Percentiles rank a stretch among this genome's conserved stretches.
These are phyloP conservation scores for Lasiommata megera DNA, from an alignment of 2,888 invertebrate species.

Conservation along the genomic window DNA sequence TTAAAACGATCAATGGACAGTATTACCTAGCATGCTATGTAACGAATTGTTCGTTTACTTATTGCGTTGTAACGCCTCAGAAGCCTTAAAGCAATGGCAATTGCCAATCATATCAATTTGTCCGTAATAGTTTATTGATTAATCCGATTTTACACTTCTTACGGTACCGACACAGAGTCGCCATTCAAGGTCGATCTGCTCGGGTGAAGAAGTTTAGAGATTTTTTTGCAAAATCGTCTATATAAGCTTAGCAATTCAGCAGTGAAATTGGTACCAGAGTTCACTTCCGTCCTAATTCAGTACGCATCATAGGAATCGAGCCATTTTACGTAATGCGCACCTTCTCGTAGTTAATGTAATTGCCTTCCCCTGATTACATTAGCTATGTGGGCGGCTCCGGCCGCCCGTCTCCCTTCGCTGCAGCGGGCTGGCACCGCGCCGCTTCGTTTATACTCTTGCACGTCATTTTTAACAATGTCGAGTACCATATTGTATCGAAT, in stretches of 20 bases:
- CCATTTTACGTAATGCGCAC: constrained; percentile 81
- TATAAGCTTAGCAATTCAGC: constrained; percentile 79
- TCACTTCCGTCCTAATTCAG: constrained; percentile 82
- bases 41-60: constrained; percentile 53
- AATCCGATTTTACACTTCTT: constrained; percentile 78
- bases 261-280: constrained; percentile 80
- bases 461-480: constrained; percentile 42
- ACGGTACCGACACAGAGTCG: constrained; percentile 64
- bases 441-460: constrained; percentile 70
- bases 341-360: constrained; percentile 72
- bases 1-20: constrained; percentile 34
- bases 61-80: constrained; percentile 60
- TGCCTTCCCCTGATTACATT: constrained; percentile 73
- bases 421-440: constrained; percentile 77
- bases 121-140: constrained; percentile 76
- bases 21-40: constrained; percentile 39
- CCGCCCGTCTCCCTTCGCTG: constrained; percentile 40
- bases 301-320: constrained; percentile 80
- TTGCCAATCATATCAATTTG: constrained; percentile 80
- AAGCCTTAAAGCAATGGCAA: constrained; percentile 76
- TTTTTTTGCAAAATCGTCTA: constrained; percentile 72
- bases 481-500: constrained; percentile 35
- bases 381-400: constrained; percentile 44
- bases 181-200: constrained; percentile 61
- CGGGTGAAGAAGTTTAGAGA: constrained; percentile 62